Percentiles rank a stretch among this genome's conserved stretches.
These are phyloP conservation scores for Microcebus lehilahytsara DNA, from an alignment of 2,113 vertebrate genomes.

Conservation along the genomic window DNA sequence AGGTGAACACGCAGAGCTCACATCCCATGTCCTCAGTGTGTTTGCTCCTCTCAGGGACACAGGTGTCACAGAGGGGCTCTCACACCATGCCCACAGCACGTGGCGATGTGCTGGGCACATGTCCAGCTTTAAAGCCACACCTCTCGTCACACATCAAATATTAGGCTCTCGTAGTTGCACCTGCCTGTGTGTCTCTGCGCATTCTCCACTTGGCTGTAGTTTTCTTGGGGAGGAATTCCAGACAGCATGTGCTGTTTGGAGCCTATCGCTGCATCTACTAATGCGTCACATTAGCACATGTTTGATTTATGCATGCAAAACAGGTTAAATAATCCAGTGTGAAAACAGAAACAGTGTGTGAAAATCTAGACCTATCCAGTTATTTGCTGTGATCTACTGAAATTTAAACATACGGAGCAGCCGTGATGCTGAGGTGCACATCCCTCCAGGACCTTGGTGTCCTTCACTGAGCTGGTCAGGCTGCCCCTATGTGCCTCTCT, in stretches of 20 bases:
- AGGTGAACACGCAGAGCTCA: not conserved
- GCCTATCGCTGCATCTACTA: not conserved
- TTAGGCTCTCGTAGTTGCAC: fast-evolving
- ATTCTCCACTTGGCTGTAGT: not conserved
- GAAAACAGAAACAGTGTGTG: not conserved
- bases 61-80: not conserved
- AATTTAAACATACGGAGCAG: not conserved
- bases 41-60: not conserved
- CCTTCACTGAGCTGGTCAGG: not conserved
- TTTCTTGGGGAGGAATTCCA: not conserved
- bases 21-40: fast-evolving
- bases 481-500: not conserved
- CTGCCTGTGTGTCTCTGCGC: not conserved
- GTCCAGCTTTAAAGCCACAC: too few species aligned
- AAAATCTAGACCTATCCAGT: not conserved
- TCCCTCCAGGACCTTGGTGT: not conserved
- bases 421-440: fast-evolving
- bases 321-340: not conserved
- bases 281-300: too few species aligned
- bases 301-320: not conserved
- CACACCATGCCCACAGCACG: not conserved
- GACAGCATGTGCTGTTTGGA: not conserved
- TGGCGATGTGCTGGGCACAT: not conserved
- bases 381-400: not conserved
- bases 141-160: fast-evolving